Percentiles rank a stretch among this genome's conserved stretches.
phyloP scores from a whole-genome alignment of 2,888 invertebrate genomes.

The Lacanobia wlatinum region DNA sequence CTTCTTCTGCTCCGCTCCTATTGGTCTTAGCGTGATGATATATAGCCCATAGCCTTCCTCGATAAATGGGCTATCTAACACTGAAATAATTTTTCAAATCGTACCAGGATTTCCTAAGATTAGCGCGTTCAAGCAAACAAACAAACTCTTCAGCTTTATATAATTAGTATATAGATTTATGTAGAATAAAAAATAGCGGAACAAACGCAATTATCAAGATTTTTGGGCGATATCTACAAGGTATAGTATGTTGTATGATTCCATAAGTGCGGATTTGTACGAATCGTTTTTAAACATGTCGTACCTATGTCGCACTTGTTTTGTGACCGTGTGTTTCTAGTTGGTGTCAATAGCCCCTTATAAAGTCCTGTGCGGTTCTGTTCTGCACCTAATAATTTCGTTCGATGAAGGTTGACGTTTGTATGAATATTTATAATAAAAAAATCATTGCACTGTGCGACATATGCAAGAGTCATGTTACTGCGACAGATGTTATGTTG shows the following conservation, averaged over 20 bases:
- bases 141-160: no score
- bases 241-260: not conserved
- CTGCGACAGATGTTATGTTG: slow-evolving; percentile 63
- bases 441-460: slow-evolving; percentile 47
- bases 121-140: no score
- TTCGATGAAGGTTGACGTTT: slow-evolving; percentile 72
- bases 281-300: not conserved
- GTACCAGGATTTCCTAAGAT: no score
- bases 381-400: slow-evolving; percentile 78
- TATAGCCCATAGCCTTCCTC: no score
- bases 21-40: no score
- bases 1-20: no score
- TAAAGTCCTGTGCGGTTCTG: slow-evolving; percentile 64
- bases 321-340: not conserved
- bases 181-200: no score
- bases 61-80: no score
- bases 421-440: slow-evolving; percentile 54
- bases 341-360: slow-evolving; percentile 30
- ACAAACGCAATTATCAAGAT: no score
- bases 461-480: slow-evolving; percentile 62
- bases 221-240: no score
- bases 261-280: not conserved
- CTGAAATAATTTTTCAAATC: no score
- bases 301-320: not conserved
- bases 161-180: no score